Percentiles rank a stretch among this genome's conserved stretches.
phyloP scores from a whole-genome alignment of 2,888 invertebrate genomes.

The Prostheceraeus crozeri region DNA sequence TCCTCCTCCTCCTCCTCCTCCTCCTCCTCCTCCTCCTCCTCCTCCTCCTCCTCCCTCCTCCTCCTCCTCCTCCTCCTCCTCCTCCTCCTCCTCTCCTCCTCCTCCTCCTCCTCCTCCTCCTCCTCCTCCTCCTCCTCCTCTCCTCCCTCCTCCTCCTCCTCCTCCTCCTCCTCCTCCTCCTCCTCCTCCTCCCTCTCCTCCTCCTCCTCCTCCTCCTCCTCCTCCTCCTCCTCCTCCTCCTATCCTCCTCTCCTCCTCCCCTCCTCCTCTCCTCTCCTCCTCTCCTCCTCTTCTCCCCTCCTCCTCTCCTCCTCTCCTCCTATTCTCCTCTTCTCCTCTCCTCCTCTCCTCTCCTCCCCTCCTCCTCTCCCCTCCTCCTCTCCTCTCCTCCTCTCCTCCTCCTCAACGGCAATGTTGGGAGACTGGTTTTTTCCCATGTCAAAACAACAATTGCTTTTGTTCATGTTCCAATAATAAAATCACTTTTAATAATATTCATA shows the following conservation, averaged over 20 bases:
- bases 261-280: constrained; percentile 20
- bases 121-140: constrained; percentile 17
- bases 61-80: constrained; percentile 36
- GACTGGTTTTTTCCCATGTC: no score
- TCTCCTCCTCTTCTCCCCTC: neutral
- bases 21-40: constrained; percentile 29
- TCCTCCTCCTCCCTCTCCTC: neutral
- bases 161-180: neutral
- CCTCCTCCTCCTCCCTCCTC: neutral
- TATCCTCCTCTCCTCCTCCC: no score
- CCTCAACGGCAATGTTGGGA: no score
- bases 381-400: no score
- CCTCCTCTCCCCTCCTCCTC: no score
- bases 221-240: no score
- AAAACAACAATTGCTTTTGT: no score
- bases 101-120: constrained; percentile 1
- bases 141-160: neutral
- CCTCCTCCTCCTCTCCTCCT: constrained; percentile 26
- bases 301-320: no score
- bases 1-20: constrained; percentile 14
- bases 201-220: constrained; percentile 13
- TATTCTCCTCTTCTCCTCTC: no score
- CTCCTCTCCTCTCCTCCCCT: neutral
- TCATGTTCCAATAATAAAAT: no score
- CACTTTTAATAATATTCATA: no score